Conservation (phyloP, 1,140 invertebrate genomes). For the Drosophila parvula region DNA sequence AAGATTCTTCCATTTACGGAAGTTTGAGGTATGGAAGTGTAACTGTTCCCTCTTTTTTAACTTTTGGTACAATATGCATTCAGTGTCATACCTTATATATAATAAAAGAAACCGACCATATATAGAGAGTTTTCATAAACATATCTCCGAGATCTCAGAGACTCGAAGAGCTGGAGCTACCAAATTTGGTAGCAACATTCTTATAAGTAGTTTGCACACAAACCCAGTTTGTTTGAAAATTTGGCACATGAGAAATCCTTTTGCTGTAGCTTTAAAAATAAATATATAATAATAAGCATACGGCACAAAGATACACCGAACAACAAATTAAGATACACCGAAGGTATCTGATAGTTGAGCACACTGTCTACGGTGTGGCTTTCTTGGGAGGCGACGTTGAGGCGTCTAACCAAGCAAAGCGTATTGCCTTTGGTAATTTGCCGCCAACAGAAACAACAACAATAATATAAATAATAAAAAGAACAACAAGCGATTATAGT, state of each 20-base stretch:
- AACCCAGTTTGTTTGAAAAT: background rate
- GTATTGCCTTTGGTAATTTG: constrained; percentile 69
- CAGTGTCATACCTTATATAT: background rate
- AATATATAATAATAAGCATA: no score
- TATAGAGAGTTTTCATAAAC: no score
- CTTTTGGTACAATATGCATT: background rate
- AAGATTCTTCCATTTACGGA: background rate
- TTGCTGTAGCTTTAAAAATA: no score
- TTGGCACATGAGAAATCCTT: background rate
- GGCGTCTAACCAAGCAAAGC: constrained; percentile 34
- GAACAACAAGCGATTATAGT: constrained; percentile 48
- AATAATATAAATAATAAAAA: constrained; percentile 5
- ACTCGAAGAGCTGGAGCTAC: background rate
- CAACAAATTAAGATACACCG: no score
- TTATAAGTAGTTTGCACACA: background rate
- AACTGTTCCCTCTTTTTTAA: background rate
- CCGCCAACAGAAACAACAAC: constrained; percentile 47
- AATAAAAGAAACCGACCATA: background rate
- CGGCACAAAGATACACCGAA: no score
- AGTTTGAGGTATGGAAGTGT: background rate
- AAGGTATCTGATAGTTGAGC: background rate
- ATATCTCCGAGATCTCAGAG: background rate
- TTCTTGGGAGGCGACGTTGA: constrained; percentile 18
- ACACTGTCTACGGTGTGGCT: no score
- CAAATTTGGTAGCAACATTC: background rate